Conservation (phyloP, 2,888 invertebrate genomes). For the Drosophila paramelanica region DNA sequence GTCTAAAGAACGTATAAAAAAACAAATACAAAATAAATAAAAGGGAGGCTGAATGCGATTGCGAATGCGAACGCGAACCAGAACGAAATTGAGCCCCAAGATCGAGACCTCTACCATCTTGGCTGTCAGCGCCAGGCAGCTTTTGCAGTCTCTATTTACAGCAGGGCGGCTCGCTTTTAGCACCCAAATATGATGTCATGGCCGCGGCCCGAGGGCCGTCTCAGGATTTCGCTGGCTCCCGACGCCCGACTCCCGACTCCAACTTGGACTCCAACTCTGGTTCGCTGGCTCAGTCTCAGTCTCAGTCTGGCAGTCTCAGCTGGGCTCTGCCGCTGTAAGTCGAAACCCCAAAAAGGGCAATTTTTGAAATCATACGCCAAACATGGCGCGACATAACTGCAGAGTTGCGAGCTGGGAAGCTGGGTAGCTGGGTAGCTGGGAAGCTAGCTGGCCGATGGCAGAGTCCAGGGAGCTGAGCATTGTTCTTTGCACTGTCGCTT, state of each 20-base stretch:
- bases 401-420: slow-evolving; percentile 36
- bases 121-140: slow-evolving; percentile 65
- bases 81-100: slow-evolving; percentile 36
- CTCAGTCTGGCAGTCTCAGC: slow-evolving; percentile 2
- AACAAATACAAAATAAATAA: slow-evolving; percentile 6
- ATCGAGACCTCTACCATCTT: slow-evolving; percentile 64
- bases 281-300: no score
- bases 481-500: slow-evolving; percentile 82
- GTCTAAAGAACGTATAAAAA: slow-evolving; percentile 39
- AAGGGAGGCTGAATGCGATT: slow-evolving; percentile 14
- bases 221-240: slow-evolving; percentile 11
- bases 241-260: neutral
- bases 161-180: slow-evolving; percentile 81
- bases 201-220: slow-evolving; percentile 49
- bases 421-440: slow-evolving; percentile 27
- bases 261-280: slow-evolving; percentile 7
- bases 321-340: slow-evolving; percentile 64
- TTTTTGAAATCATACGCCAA: slow-evolving; percentile 83
- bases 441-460: slow-evolving; percentile 19
- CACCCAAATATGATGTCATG: slow-evolving; percentile 83
- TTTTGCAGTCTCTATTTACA: slow-evolving; percentile 80
- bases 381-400: slow-evolving; percentile 82
- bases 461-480: slow-evolving; percentile 57
- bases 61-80: slow-evolving; percentile 18
- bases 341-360: slow-evolving; percentile 82